A percentile compares a stretch with the other conserved stretches of the same genome.
Conservation (phyloP, 1,140 invertebrate genomes). For the Drosophila takahashii region DNA sequence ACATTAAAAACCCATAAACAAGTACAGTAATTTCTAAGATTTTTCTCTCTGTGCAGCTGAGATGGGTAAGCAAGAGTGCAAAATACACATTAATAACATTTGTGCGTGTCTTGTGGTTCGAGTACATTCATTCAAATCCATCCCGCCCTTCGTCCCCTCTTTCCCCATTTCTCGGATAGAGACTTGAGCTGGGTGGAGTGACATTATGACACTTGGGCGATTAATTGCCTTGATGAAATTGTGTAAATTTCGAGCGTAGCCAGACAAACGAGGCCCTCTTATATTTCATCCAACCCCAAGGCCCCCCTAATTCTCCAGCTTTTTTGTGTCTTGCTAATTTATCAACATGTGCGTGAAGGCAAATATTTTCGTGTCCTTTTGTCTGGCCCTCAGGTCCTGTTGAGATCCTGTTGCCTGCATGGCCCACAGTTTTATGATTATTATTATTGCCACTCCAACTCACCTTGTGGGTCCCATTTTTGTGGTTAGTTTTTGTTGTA, state of each 20-base stretch:
- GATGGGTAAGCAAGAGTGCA: slow-evolving; percentile 37
- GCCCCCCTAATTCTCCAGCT: not conserved
- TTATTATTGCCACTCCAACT: slow-evolving; percentile 52
- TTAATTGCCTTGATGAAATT: slow-evolving; percentile 81
- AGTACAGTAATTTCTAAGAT: not conserved
- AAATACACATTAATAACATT: slow-evolving; percentile 70
- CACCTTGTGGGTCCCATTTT: slow-evolving; percentile 19
- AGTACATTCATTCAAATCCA: slow-evolving; percentile 27
- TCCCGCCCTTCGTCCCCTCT: not conserved
- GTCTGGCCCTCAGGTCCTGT: slow-evolving; percentile 30
- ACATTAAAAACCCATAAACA: not conserved
- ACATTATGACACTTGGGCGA: slow-evolving; percentile 61
- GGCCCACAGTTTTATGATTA: slow-evolving; percentile 61
- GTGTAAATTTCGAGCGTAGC: slow-evolving; percentile 45
- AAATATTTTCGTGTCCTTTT: slow-evolving; percentile 48
- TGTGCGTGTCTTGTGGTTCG: slow-evolving; percentile 59
- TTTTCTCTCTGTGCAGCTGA: slow-evolving; percentile 14
- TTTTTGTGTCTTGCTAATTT: slow-evolving; percentile 54
- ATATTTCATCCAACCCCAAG: not conserved
- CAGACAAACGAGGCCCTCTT: slow-evolving; percentile 28
- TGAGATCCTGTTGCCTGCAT: slow-evolving; percentile 26
- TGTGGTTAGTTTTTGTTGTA: slow-evolving; percentile 65
- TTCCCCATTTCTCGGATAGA: not conserved
- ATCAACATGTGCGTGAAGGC: slow-evolving; percentile 55
- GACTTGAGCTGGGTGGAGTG: slow-evolving; percentile 37